Evolutionary conservation across 2,113 vertebrate species (phyloP), one percentile per base, ranked within the genome.

Genomic region (Isurus oxyrinchus): DNA sequence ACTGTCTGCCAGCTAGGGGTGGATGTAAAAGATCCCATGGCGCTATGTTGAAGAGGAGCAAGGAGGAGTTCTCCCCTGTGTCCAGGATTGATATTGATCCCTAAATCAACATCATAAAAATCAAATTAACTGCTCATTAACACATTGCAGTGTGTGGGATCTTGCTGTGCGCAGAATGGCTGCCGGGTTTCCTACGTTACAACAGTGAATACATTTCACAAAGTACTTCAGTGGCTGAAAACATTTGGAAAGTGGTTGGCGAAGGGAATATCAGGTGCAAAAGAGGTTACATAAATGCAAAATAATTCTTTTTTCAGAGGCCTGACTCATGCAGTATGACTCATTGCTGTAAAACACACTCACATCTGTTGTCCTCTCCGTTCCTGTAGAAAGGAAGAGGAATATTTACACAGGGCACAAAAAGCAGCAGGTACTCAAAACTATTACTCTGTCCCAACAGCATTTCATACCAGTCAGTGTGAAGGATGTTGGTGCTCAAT

Each of bases 341-440:
- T 76, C 31, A 76, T 35, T 10, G 10, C 11, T 76, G 1, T 35
- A 1, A 31, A 76, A 21, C 40, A 44, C 2, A 21, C 81, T 84
- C 16, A 84, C 81, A 16, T 44, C 0, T 84, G 40, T 6, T 0
- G n/a, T 44, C 16, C 40, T 44, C 0, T 3, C 0, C 0, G 0
- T 44, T 44, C 5, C 81, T 84, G 40, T 16, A 5, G 8, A 40
- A 81, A 81, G n/a, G 13, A 79, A 5, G 13, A 81, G 3, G 0
- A 81, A 81, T 40, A 40, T 19, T 19, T 16, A 44, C 40, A 84
- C 35, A 31, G 27, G 31, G 69, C 69, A 72, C 4, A 72, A 72
- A 72, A 72, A 66, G 14, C 63, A 66, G 14, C 25, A 31, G 27
- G 69, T 31, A 25, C 23, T 72, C 27, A 72, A 31, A 3, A 31